Percentiles rank a stretch among this genome's conserved stretches.
Conservation (phyloP, 2,113 vertebrate genomes). For the Aptenodytes patagonicus region DNA sequence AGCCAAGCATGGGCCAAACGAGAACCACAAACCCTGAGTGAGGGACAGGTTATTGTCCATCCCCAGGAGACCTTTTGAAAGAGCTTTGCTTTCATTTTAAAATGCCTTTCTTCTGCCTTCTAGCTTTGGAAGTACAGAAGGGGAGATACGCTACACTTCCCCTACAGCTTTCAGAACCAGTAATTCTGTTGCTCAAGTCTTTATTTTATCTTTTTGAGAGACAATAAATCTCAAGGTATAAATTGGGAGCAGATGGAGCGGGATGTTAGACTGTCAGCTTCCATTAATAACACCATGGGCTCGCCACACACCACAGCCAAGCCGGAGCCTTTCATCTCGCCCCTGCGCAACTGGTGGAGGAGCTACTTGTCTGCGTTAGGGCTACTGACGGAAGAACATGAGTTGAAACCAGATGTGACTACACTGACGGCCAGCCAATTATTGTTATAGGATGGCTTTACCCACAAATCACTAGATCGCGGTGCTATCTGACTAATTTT, state of each 20-base stretch:
- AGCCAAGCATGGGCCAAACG: not conserved
- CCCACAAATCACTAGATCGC: not conserved
- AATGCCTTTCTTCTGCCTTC: not conserved
- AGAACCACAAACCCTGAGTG: not conserved
- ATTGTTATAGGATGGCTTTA: not conserved
- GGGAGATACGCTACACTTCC: not conserved
- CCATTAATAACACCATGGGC: not conserved
- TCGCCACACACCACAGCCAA: not conserved
- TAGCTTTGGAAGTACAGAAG: fast-evolving
- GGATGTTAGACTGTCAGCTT: conserved; percentile 31
- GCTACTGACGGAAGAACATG: not conserved
- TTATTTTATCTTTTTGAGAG: not conserved
- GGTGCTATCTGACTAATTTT: not conserved
- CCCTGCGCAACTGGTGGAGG: not conserved
- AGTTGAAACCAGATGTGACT: not conserved
- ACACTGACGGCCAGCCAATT: not conserved
- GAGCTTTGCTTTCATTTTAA: not conserved
- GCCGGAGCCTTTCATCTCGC: not conserved
- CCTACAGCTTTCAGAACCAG: not conserved
- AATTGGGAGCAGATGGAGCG: not conserved
- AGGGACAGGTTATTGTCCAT: not conserved
- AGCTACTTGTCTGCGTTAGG: not conserved
- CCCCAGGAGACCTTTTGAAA: not conserved
- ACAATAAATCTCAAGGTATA: not conserved
- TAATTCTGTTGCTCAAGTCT: not conserved